Evolutionary conservation across 2,797 vertebrate genomes (phyloP).

Genomic region (Chaetophractus vellerosus): DNA sequence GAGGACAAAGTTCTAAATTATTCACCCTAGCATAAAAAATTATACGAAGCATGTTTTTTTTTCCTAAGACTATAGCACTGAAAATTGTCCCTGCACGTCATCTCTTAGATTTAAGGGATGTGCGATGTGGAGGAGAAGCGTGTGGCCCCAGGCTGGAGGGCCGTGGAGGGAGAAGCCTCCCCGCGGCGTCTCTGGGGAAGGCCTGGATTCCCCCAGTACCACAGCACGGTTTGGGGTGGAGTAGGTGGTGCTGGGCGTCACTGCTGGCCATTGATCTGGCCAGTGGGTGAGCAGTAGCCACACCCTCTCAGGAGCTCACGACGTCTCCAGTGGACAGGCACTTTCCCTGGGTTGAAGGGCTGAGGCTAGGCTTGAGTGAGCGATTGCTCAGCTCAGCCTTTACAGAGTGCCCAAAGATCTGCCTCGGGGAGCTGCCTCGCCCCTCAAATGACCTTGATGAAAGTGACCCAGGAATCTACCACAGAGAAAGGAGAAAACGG

Average conservation of each 20-base stretch:
- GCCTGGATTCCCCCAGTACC: no score
- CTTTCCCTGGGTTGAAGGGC: background rate
- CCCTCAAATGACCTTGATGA: rapidly evolving
- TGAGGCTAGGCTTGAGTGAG: background rate
- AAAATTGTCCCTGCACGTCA: background rate
- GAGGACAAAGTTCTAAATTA: background rate
- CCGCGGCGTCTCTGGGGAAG: background rate
- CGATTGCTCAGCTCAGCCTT: background rate
- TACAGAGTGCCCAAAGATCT: rapidly evolving
- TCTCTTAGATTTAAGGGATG: background rate
- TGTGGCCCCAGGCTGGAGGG: rapidly evolving
- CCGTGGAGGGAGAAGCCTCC: rapidly evolving
- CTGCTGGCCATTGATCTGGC: no score
- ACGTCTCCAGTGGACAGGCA: background rate
- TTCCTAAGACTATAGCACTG: background rate
- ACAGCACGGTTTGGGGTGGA: no score
- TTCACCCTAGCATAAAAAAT: background rate
- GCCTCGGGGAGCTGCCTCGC: rapidly evolving
- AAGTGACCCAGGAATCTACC: rapidly evolving
- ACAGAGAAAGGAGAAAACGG: rapidly evolving
- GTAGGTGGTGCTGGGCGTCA: no score
- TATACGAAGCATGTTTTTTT: background rate
- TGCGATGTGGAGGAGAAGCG: background rate
- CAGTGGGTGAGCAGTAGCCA: background rate
- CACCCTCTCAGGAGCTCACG: background rate